phyloP scores from a whole-genome alignment of 2,797 vertebrate species.

The Tragelaphus oryx region DNA sequence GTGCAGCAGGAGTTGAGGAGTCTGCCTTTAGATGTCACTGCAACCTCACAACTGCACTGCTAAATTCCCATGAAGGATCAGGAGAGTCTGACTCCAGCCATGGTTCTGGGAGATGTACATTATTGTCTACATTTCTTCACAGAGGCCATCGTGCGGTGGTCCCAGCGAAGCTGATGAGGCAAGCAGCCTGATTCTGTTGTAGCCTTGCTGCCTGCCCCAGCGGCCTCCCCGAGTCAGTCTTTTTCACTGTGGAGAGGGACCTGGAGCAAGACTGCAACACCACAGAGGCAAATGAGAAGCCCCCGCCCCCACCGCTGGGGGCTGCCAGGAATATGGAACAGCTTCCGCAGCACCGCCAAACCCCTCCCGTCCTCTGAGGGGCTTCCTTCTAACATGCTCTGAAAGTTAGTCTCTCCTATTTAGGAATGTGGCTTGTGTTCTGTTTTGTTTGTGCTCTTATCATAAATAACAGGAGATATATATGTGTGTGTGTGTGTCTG shows the following conservation, averaged over 20 bases:
- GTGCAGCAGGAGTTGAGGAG: slow-evolving; percentile 63
- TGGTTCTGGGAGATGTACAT: slow-evolving; percentile 80
- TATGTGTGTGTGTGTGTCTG: neutral
- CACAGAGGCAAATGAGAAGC: slow-evolving; percentile 89
- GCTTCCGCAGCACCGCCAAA: slow-evolving; percentile 82
- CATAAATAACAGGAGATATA: neutral
- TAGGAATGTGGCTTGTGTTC: neutral
- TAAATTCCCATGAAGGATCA: slow-evolving; percentile 80
- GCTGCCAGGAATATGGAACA: slow-evolving; percentile 85
- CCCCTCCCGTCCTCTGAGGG: slow-evolving; percentile 70
- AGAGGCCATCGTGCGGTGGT: slow-evolving; percentile 81
- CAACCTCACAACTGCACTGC: slow-evolving; percentile 88
- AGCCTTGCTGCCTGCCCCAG: slow-evolving; percentile 85
- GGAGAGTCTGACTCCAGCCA: slow-evolving; percentile 72
- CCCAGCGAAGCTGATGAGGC: slow-evolving; percentile 84
- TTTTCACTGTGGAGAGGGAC: slow-evolving; percentile 87
- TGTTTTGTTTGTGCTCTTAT: slow-evolving; percentile 32
- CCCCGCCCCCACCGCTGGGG: slow-evolving; percentile 87
- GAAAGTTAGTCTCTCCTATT: slow-evolving; percentile 73
- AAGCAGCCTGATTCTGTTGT: slow-evolving; percentile 88
- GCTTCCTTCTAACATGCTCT: slow-evolving; percentile 63
- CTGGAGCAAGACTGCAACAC: slow-evolving; percentile 85
- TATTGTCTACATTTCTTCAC: slow-evolving; percentile 88
- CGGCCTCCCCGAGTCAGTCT: slow-evolving; percentile 82
- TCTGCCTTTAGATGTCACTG: slow-evolving; percentile 99